Base-by-base conservation (phyloP, 1,140 invertebrate species). In the Microplitis demolitor region DNA sequence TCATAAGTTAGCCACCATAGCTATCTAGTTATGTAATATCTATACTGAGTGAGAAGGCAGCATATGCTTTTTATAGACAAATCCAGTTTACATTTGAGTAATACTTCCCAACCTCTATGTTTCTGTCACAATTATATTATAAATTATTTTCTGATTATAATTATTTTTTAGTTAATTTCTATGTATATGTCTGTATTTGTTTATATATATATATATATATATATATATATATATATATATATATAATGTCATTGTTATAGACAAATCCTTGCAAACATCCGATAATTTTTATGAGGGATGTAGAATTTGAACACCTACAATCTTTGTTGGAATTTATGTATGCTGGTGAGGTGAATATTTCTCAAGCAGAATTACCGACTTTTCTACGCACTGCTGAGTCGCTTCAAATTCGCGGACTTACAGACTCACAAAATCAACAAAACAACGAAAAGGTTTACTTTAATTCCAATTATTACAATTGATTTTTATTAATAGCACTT, bases 301-400 rank as follows among this genome's bases (percentile, higher is more conserved):
- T 95, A 13, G 89, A 90, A 37, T 92, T 91, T 77, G 91, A 92
- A 78, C 92, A 95, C 83, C 87, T 96, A 70, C 90, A 92, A 78
- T 92, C 93, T 74, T 89, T 96, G 45, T 85, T 95, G 74, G 92
- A 94, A 82, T 95, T 95, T 83, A 94, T 95, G 91, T 96, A 96
- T 81, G 90, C 92, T 83, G 96, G 96, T 69, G 95, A 97, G 87
- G 95, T 97, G 6, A 96, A 96, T 84, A 95, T 97, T 67, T 92
- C 94, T 75, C 93, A 96, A 83, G 94, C 95, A 73, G 94, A 96
- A 80, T 87, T 97, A 78, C 91, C 94, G 76, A 92, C 93, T 11
- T 95, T 97, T 88, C 87, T 97, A 73, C 91, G 94, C 79, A 96
- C 95, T 72, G 95, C 96, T 56, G 95, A 96, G 84, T 89, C 95